Percentiles rank a stretch among this genome's conserved stretches.
Evolutionary conservation across 2,113 vertebrate species (phyloP).

Genomic region (Crotophaga sulcirostris): DNA sequence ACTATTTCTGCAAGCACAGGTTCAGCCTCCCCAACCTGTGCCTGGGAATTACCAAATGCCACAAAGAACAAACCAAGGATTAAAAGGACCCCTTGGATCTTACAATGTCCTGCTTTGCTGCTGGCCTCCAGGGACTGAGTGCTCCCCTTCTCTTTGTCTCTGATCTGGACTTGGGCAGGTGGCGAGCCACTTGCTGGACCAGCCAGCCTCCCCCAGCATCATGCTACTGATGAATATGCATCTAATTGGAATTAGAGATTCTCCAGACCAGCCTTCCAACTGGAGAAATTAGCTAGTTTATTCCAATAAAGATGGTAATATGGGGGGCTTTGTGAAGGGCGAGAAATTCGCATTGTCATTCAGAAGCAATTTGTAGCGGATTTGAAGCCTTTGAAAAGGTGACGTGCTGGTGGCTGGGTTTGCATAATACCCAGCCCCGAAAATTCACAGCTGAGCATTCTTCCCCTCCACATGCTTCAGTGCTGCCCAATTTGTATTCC

Average conservation of each 20-base stretch:
- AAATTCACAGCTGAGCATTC: conserved; percentile 47
- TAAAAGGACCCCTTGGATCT: background rate
- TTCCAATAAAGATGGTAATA: conserved; percentile 60
- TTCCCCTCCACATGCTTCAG: conserved; percentile 22
- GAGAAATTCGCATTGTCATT: conserved; percentile 37
- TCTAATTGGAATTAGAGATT: background rate
- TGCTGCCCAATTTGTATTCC: conserved; percentile 45
- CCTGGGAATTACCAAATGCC: background rate
- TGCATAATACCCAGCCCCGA: conserved; percentile 11
- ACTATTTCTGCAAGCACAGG: background rate
- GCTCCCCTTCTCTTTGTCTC: conserved; percentile 1
- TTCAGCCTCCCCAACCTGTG: background rate
- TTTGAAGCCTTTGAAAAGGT: conserved; percentile 60
- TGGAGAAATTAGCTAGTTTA: conserved; percentile 32
- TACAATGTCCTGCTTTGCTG: background rate
- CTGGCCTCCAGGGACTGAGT: background rate
- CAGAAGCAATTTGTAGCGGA: conserved; percentile 58
- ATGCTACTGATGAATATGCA: background rate
- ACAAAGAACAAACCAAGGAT: conserved; percentile 35
- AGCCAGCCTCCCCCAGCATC: background rate
- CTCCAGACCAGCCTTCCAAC: background rate
- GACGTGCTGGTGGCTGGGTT: conserved; percentile 20
- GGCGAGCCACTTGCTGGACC: background rate
- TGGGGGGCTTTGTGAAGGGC: background rate
- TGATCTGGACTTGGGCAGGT: background rate